These are phyloP conservation scores for Napeogenes inachia DNA, from an alignment of 2,888 invertebrate genomes.

Conservation along the genomic window DNA sequence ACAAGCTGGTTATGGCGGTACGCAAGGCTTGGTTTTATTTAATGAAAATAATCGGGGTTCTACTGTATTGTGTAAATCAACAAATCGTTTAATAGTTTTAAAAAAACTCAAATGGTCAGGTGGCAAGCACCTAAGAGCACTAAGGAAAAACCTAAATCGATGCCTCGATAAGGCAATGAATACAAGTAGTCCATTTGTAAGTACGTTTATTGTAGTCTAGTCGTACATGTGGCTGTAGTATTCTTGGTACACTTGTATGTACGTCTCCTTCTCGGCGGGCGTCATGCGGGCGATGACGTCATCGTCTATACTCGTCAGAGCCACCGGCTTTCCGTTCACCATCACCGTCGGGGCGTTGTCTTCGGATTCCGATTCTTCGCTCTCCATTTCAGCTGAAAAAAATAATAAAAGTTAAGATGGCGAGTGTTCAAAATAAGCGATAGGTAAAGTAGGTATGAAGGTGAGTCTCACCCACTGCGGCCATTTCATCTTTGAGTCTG, in stretches of 20 bases:
- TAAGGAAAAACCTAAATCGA: no score
- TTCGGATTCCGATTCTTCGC: conserved; percentile 86
- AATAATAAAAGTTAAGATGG: background rate
- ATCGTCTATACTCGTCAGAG: conserved; percentile 91
- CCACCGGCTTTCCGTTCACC: conserved; percentile 87
- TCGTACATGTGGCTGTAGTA: conserved; percentile 93
- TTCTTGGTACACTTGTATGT: conserved; percentile 95
- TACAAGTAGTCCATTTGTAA: no score
- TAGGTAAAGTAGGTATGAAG: background rate
- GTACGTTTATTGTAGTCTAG: conserved; percentile 47
- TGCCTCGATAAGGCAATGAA: background rate
- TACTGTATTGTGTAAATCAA: no score
- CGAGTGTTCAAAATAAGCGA: background rate
- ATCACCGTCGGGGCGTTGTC: conserved; percentile 88
- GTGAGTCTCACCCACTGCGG: conserved; percentile 77
- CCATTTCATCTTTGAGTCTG: conserved; percentile 80
- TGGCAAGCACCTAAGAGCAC: no score
- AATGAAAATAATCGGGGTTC: no score
- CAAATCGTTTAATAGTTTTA: no score
- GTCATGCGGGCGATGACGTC: conserved; percentile 93
- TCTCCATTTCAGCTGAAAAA: conserved; percentile 80
- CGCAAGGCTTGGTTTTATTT: no score
- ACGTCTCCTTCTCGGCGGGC: conserved; percentile 93
- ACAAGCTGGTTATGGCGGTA: no score
- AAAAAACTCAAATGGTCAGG: no score